Conservation (phyloP, 2,113 vertebrate species). For the Oriolus oriolus region DNA sequence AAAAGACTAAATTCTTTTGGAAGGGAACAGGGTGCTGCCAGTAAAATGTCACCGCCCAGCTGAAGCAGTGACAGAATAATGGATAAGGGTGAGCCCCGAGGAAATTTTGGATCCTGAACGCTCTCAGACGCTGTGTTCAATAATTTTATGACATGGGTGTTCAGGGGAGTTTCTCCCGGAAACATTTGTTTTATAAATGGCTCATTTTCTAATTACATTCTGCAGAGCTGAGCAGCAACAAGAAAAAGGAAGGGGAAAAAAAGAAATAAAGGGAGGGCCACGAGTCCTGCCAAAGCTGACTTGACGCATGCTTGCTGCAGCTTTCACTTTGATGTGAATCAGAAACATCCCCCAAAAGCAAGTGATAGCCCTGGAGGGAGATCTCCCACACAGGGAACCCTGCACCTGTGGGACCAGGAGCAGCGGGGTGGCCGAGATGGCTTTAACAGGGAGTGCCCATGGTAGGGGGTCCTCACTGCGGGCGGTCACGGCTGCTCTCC, state of each 20-base stretch:
- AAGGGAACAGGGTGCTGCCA: neutral
- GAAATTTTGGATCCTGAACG: neutral
- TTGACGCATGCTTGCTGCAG: neutral
- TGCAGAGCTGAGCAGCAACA: neutral
- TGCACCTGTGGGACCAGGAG: neutral
- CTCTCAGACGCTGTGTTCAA: neutral
- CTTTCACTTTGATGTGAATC: neutral
- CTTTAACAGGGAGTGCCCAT: neutral
- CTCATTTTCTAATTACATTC: slow-evolving; percentile 58
- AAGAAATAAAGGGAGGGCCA: neutral
- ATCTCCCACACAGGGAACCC: neutral
- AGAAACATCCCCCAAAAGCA: neutral
- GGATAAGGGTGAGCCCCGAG: slow-evolving; percentile 27
- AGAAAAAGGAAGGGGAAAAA: neutral
- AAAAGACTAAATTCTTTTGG: neutral
- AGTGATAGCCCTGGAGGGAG: neutral
- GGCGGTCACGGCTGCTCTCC: neutral
- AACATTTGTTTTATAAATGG: slow-evolving; percentile 58
- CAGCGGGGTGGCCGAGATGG: neutral
- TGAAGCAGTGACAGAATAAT: slow-evolving; percentile 24
- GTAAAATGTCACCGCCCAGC: slow-evolving; percentile 22
- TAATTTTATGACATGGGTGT: slow-evolving; percentile 40
- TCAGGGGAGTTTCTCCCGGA: slow-evolving; percentile 48
- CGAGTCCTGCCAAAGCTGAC: neutral
- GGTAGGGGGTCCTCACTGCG: neutral